Conservation (phyloP, 2,888 invertebrate genomes). For the Pristionchus fissidentatus region DNA sequence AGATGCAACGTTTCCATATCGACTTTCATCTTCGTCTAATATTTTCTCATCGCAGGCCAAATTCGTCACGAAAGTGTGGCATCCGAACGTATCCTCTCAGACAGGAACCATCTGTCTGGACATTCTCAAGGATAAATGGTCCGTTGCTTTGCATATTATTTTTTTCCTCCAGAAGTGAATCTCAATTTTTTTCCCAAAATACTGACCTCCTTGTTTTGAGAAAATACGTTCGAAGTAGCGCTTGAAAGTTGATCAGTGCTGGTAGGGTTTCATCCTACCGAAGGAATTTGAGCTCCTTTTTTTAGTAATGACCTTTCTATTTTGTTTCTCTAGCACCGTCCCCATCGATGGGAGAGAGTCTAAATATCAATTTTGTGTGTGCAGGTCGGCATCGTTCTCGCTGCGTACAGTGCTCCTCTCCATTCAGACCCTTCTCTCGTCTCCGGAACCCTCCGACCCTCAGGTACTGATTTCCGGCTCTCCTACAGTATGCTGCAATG, state of each 20-base stretch:
- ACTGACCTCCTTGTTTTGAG: background rate
- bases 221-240: background rate
- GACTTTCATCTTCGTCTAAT: no score
- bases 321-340: background rate
- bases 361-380: slow-evolving; percentile 31
- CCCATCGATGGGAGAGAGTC: background rate
- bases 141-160: slow-evolving; percentile 34
- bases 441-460: slow-evolving; percentile 79
- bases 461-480: background rate
- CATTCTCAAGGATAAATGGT: slow-evolving; percentile 87
- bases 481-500: background rate
- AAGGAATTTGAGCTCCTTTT: no score
- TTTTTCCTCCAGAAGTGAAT: no score
- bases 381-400: slow-evolving; percentile 96
- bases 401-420: slow-evolving; percentile 93
- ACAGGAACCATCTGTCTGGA: slow-evolving; percentile 97
- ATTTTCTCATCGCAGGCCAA: slow-evolving; percentile 84
- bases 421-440: slow-evolving; percentile 88
- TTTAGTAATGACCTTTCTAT: background rate
- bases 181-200: background rate
- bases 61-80: slow-evolving; percentile 98
- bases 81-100: slow-evolving; percentile 98
- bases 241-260: no score
- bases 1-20: background rate
- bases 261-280: no score